Percentiles rank a stretch among this genome's conserved stretches.
These are phyloP conservation scores for Progne subis DNA, from an alignment of 2,113 vertebrate species.

Conservation along the genomic window DNA sequence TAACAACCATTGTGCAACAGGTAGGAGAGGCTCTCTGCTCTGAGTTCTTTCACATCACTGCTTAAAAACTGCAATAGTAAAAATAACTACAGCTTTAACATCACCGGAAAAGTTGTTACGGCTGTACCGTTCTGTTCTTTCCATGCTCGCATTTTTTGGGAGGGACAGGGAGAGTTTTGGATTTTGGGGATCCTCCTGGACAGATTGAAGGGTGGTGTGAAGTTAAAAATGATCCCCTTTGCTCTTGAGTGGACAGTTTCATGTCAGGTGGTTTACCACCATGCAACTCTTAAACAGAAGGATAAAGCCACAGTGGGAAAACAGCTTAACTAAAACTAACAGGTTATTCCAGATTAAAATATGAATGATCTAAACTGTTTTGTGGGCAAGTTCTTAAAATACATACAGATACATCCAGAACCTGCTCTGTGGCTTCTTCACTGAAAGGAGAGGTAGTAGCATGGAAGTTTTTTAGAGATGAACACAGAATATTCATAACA, in stretches of 20 bases:
- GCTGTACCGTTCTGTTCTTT: background rate
- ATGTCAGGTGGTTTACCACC: background rate
- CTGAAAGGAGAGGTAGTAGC: background rate
- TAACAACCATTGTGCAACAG: slow-evolving; percentile 94
- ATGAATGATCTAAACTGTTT: background rate
- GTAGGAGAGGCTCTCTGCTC: slow-evolving; percentile 58
- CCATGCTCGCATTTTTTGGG: background rate
- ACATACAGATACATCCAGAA: background rate
- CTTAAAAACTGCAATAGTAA: background rate
- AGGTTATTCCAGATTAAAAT: background rate
- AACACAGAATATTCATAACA: background rate
- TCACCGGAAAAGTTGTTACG: background rate
- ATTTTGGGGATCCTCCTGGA: background rate
- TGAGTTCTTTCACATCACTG: background rate
- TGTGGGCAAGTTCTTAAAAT: background rate
- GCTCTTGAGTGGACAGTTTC: background rate
- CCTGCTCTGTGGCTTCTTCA: background rate
- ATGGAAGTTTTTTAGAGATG: background rate
- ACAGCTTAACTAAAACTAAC: background rate
- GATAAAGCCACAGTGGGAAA: background rate
- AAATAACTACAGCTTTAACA: background rate
- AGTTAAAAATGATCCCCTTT: background rate
- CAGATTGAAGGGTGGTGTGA: background rate
- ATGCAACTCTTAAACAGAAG: background rate
- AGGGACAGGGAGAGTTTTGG: background rate